Percentiles rank a stretch among this genome's conserved stretches.
These are phyloP conservation scores for Papilio aristodemus DNA, from an alignment of 1,140 invertebrate species.

Conservation along the genomic window DNA sequence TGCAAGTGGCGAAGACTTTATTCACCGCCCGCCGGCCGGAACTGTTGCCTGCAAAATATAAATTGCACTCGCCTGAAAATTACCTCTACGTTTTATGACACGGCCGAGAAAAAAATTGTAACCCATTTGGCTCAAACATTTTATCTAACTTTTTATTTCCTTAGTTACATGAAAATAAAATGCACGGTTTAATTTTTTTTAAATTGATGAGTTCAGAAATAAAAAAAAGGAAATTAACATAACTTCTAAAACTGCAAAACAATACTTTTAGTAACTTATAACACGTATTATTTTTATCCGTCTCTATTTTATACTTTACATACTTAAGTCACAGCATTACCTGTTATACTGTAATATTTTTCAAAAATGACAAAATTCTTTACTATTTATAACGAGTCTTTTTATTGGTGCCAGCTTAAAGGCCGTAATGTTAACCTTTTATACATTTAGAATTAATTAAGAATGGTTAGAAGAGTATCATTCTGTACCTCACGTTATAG, in stretches of 20 bases:
- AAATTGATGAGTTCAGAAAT: background rate
- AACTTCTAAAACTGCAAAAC: background rate
- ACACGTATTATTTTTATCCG: too few species aligned
- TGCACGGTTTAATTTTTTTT: background rate
- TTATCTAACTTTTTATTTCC: constrained; percentile 27
- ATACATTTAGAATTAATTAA: too few species aligned
- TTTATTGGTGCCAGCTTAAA: too few species aligned
- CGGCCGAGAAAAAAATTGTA: constrained; percentile 54
- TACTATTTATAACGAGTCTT: too few species aligned
- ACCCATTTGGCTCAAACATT: constrained; percentile 38
- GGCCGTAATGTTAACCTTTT: too few species aligned
- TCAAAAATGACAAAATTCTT: too few species aligned
- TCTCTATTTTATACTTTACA: too few species aligned
- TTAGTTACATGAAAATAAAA: background rate
- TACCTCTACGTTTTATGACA: constrained; percentile 63
- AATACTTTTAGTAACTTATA: too few species aligned
- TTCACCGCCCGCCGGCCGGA: constrained; percentile 49
- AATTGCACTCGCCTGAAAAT: constrained; percentile 64
- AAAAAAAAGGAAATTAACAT: background rate
- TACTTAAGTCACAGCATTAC: too few species aligned
- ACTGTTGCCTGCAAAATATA: constrained; percentile 59
- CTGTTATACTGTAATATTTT: too few species aligned
- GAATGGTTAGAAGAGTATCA: too few species aligned
- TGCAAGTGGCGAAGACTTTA: constrained; percentile 57
- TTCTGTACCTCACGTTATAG: too few species aligned